Conservation (phyloP, 92 coral and sea anemone genomes). For the Porites cylindrica region DNA sequence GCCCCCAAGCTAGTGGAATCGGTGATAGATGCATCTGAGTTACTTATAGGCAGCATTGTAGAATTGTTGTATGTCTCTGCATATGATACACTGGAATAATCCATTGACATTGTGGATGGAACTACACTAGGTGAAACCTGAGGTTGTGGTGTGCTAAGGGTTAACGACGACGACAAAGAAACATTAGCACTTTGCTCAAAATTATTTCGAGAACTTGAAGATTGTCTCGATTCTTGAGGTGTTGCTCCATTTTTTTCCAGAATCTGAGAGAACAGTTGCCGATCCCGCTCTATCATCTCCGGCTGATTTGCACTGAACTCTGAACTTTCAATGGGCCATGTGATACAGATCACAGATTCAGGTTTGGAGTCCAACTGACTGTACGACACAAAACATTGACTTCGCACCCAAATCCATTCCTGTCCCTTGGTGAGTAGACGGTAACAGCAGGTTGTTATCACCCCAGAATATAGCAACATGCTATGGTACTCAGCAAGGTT, state of each 20-base stretch:
- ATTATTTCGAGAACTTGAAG: neutral
- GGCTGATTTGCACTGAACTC: conserved; percentile 66
- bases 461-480: conserved; percentile 59
- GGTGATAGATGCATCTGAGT: neutral
- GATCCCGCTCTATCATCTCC: conserved; percentile 53
- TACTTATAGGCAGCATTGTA: neutral
- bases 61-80: neutral
- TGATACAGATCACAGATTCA: conserved; percentile 52
- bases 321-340: conserved; percentile 49
- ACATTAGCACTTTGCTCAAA: neutral
- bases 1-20: conserved; percentile 2
- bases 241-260: conserved; percentile 25
- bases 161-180: neutral
- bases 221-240: neutral
- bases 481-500: conserved; percentile 61
- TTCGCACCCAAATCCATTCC: conserved; percentile 70
- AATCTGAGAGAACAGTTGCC: conserved; percentile 47
- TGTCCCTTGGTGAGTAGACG: conserved; percentile 73
- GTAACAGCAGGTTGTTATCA: conserved; percentile 74
- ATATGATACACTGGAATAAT: neutral
- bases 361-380: conserved; percentile 78
- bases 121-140: neutral
- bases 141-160: neutral
- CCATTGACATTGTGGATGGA: neutral
- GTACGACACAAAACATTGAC: conserved; percentile 64